phyloP scores from a whole-genome alignment of 2,888 invertebrate species.

The Scaptomyza tumidula region DNA sequence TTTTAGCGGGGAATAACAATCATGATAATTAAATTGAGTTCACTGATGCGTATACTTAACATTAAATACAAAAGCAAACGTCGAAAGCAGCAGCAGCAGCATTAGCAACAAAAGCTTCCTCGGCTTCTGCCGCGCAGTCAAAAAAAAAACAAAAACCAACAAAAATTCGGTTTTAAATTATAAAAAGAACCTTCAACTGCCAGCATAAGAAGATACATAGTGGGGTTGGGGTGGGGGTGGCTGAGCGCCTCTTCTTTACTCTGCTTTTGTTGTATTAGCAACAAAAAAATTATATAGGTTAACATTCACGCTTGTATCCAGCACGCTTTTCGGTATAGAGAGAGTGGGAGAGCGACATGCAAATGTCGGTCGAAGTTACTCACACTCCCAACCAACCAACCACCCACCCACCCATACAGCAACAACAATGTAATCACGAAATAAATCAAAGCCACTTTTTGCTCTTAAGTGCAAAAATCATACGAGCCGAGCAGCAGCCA shows the following conservation, averaged over 20 bases:
- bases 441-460: constrained; percentile 70
- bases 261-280: constrained; percentile 22
- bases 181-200: constrained; percentile 73
- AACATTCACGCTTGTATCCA: constrained; percentile 60
- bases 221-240: constrained; percentile 16
- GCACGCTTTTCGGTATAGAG: constrained; percentile 6
- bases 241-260: constrained; percentile 1
- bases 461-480: constrained; percentile 75
- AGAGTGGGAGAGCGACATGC: constrained; percentile 54
- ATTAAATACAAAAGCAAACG: constrained; percentile 66
- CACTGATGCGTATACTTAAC: constrained; percentile 83
- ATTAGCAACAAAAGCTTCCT: constrained; percentile 53
- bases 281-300: constrained; percentile 72
- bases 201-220: constrained; percentile 39
- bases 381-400: constrained; percentile 16
- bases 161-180: constrained; percentile 59
- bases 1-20: constrained; percentile 67
- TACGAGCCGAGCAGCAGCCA: constrained; percentile 36
- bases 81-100: constrained; percentile 32
- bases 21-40: constrained; percentile 79
- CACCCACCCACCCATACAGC: constrained; percentile 1
- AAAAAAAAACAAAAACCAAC: constrained; percentile 34
- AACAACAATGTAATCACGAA: constrained; percentile 41
- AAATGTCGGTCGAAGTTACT: constrained; percentile 57
- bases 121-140: constrained; percentile 16